phyloP scores from a whole-genome alignment of 2,888 invertebrate genomes.

The Rhingia rostrata region DNA sequence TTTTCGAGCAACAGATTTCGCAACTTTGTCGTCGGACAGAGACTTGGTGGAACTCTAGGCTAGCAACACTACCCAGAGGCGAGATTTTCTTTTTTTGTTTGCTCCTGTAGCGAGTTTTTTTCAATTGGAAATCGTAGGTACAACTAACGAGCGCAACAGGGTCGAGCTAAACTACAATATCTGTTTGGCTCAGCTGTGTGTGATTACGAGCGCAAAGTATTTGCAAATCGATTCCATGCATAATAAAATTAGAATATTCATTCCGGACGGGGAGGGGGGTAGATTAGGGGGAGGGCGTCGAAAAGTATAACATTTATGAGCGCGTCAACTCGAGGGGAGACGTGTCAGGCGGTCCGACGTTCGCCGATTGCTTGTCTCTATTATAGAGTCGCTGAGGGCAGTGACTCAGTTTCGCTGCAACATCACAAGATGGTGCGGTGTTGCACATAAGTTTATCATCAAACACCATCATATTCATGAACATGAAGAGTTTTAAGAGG shows the following conservation, averaged over 20 bases:
- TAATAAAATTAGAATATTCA: conserved; percentile 66
- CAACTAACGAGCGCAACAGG: not conserved
- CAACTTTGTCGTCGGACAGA: conserved; percentile 49
- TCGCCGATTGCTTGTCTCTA: no score
- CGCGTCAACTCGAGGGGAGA: conserved; percentile 12
- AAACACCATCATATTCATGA: conserved; percentile 68
- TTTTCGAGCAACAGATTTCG: conserved; percentile 42
- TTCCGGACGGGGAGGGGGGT: not conserved
- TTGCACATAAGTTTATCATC: conserved; percentile 69
- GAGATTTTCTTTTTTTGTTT: not conserved
- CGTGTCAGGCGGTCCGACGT: not conserved
- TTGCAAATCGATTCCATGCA: conserved; percentile 44
- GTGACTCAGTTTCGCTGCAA: conserved; percentile 40
- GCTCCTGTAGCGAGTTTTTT: conserved; percentile 19
- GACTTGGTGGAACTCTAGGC: not conserved
- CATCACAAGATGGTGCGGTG: conserved; percentile 36
- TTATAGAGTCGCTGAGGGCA: conserved; percentile 1
- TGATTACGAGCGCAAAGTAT: conserved; percentile 24
- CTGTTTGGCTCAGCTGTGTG: conserved; percentile 15
- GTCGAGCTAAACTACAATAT: not conserved
- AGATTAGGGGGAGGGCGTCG: not conserved
- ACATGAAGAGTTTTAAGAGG: conserved; percentile 49
- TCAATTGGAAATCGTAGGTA: not conserved
- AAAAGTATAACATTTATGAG: conserved; percentile 37
- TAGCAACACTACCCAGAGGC: no score